Evolutionary conservation across 1,140 invertebrate species (phyloP).

Genomic region (Lineus longissimus): DNA sequence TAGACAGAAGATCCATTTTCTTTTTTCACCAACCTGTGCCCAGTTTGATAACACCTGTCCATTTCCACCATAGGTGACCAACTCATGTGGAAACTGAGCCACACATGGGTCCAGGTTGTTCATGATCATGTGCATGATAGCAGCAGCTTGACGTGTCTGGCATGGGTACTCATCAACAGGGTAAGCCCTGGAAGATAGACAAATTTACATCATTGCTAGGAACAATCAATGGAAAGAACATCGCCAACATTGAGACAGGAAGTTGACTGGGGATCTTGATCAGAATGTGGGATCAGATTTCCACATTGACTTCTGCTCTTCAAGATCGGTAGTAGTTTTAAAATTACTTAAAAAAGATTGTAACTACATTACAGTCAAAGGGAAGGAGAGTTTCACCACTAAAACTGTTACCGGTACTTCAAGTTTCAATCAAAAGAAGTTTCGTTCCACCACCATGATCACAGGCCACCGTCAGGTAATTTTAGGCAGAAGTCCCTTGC

Average conservation of each 20-base stretch:
- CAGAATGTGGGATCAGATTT: not conserved
- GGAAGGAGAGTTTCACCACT: not conserved
- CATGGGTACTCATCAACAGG: conserved; percentile 61
- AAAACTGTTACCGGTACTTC: not conserved
- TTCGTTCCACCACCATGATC: not conserved
- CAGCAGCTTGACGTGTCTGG: conserved; percentile 57
- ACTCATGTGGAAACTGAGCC: conserved; percentile 60
- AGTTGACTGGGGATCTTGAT: not conserved
- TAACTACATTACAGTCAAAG: not conserved
- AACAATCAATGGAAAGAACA: not conserved
- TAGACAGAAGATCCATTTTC: no score
- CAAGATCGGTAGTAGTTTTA: not conserved
- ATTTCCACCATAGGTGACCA: conserved; percentile 68
- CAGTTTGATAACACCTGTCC: conserved; percentile 71
- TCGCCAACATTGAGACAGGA: not conserved
- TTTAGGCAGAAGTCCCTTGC: not conserved
- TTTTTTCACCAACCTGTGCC: conserved; percentile 66
- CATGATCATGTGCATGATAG: conserved; percentile 68
- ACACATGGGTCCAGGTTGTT: conserved; percentile 65
- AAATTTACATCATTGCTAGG: not conserved
- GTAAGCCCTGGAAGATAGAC: conserved; percentile 56
- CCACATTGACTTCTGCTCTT: not conserved
- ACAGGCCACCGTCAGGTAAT: not conserved
- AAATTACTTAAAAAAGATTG: not conserved
- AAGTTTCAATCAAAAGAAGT: not conserved